Conservation (phyloP, 2,888 invertebrate species). For the Ophraella communa region DNA sequence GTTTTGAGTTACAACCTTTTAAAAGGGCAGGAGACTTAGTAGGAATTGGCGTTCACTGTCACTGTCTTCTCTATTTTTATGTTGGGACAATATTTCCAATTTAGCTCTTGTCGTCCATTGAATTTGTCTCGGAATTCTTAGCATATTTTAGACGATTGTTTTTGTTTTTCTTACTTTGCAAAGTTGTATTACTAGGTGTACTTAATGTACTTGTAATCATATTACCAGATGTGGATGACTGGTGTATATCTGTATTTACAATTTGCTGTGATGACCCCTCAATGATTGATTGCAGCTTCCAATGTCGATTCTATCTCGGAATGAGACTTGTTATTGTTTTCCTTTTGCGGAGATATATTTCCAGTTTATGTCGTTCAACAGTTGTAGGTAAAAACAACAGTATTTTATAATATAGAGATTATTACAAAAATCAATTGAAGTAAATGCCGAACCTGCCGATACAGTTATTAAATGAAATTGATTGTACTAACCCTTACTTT, state of each 20-base stretch:
- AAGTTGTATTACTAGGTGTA: slow-evolving; percentile 6
- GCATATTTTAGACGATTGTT: not conserved
- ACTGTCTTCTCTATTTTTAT: slow-evolving; percentile 14
- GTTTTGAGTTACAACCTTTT: slow-evolving; percentile 21
- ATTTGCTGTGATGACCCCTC: slow-evolving; percentile 10
- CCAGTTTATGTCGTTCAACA: slow-evolving; percentile 5
- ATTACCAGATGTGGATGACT: not conserved
- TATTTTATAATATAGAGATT: slow-evolving; percentile 21
- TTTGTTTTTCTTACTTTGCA: not conserved
- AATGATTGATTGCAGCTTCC: not conserved
- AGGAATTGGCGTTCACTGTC: slow-evolving; percentile 25
- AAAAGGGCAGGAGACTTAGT: slow-evolving; percentile 27
- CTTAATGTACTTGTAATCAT: not conserved
- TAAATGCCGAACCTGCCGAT: slow-evolving; percentile 23
- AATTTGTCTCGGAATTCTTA: slow-evolving; percentile 9
- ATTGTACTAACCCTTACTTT: too few relatives aligned
- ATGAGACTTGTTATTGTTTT: not conserved
- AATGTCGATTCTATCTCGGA: not conserved
- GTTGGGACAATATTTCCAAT: slow-evolving; percentile 12
- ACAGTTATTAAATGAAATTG: slow-evolving; percentile 28
- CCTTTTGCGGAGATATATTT: slow-evolving; percentile 15
- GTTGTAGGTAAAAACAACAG: not conserved
- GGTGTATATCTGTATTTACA: not conserved
- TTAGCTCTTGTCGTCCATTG: slow-evolving; percentile 13
- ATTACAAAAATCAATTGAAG: slow-evolving; percentile 29